These are phyloP conservation scores for Phyllopteryx taeniolatus DNA, from an alignment of 2,113 vertebrate species.

Conservation along the genomic window DNA sequence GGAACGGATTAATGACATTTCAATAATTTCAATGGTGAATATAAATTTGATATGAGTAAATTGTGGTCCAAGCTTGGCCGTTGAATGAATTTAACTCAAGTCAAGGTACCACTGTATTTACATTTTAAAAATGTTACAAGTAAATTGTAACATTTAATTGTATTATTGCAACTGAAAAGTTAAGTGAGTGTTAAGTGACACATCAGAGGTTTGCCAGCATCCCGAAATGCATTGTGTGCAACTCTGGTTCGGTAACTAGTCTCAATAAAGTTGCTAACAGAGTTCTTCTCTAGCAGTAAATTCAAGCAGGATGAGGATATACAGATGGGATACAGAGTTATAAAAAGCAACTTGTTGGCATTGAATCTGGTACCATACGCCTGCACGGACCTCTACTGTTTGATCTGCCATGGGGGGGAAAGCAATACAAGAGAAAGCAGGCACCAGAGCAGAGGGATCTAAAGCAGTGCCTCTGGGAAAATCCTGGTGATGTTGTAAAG, in stretches of 20 bases:
- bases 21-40: too few relatives aligned
- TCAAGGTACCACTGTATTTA: too few relatives aligned
- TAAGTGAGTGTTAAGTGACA: too few relatives aligned
- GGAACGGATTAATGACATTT: too few relatives aligned
- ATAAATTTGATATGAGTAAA: too few relatives aligned
- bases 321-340: slow-evolving; percentile 5
- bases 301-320: background rate
- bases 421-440: slow-evolving; percentile 31
- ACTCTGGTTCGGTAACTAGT: background rate
- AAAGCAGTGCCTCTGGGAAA: slow-evolving; percentile 16
- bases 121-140: too few relatives aligned
- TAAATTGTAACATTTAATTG: too few relatives aligned
- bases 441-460: slow-evolving; percentile 21
- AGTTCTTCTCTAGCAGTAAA: slow-evolving; percentile 14
- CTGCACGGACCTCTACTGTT: slow-evolving; percentile 43
- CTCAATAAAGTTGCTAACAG: background rate
- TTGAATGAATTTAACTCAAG: too few relatives aligned
- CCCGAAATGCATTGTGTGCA: background rate
- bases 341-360: slow-evolving; percentile 47
- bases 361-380: slow-evolving; percentile 42
- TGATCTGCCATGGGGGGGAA: slow-evolving; percentile 55
- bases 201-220: background rate
- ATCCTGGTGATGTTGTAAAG: slow-evolving; percentile 1
- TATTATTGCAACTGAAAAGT: too few relatives aligned
- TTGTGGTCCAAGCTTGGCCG: too few relatives aligned